A percentile compares a stretch with the other conserved stretches of the same genome.
phyloP scores from a whole-genome alignment of 92 coral and sea anemone species.

The Isaurus tuberculatus region DNA sequence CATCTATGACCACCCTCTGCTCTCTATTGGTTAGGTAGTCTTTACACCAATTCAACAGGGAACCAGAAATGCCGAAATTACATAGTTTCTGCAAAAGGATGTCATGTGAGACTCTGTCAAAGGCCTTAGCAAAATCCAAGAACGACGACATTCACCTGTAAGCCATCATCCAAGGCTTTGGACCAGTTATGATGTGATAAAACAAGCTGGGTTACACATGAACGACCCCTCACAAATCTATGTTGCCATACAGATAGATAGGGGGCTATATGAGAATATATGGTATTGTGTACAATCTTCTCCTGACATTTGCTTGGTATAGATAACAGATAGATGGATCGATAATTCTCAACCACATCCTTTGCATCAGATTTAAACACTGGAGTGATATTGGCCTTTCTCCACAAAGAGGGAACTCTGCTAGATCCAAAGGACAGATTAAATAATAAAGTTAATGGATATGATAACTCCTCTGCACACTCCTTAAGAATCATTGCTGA shows the following conservation, averaged over 20 bases:
- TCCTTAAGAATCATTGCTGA: constrained; percentile 56
- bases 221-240: constrained; percentile 56
- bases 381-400: constrained; percentile 50
- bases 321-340: constrained; percentile 53
- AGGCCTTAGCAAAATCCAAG: constrained; percentile 51
- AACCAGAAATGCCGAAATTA: constrained; percentile 58
- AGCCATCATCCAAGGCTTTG: constrained; percentile 50
- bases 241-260: constrained; percentile 56
- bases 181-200: constrained; percentile 53
- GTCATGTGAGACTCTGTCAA: constrained; percentile 45
- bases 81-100: constrained; percentile 55
- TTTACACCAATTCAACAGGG: constrained; percentile 47
- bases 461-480: constrained; percentile 41
- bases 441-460: constrained; percentile 39
- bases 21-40: constrained; percentile 45
- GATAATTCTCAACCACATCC: constrained; percentile 57
- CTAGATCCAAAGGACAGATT: constrained; percentile 32
- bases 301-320: constrained; percentile 58
- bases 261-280: constrained; percentile 49
- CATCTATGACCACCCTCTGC: constrained; percentile 54
- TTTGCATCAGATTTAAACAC: constrained; percentile 48
- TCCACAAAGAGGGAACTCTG: constrained; percentile 58
- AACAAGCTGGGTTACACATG: constrained; percentile 45
- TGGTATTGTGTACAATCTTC: constrained; percentile 44
- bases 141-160: constrained; percentile 58